Base-by-base conservation (phyloP, 2,797 vertebrate species). In the Antrozous pallidus region DNA sequence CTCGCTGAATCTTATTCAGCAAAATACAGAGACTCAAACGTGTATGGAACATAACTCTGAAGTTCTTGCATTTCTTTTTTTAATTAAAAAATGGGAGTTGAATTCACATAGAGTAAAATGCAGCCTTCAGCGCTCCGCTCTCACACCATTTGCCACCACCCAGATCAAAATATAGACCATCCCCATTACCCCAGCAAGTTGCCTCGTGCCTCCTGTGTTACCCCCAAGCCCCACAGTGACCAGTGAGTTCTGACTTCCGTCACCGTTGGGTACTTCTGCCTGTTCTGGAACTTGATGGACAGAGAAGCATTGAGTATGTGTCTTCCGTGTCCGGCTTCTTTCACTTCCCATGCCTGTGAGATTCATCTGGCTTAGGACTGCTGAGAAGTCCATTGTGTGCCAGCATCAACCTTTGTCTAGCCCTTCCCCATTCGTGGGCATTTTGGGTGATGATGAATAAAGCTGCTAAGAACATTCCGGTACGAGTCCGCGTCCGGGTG, bases 361-460 rank as follows among this genome's bases (percentile, higher is more conserved):
- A 13, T 8, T 31, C 56, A 56, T 8, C 82, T 1, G 1, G 4
- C 13, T 13, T 12, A 2, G 1, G 20, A 3, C 2, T 3, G 54
- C 67, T n/a, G 80, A 90, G 45, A 6, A 0, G 42, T 70, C 42
- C 63, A 1, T 0, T 0, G 9, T 22, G 0, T 1, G 33, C 6
- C 0, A 0, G 2, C 1, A 8, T 26, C 20, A 0, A 77, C 58
- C 40, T 77, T 31, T 8, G 0, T 26, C 4, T 1, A 8, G 36
- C 22, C 47, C 6, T 4, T 40, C 31, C 63, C 65, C 65, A 0
- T 13, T 13, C 65, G 4, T 12, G 56, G 12, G 18, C 20, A 36
- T 61, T 13, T 51, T n/a, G 2, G n/a, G 33, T 7, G 0, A 5
- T 0, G 31, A 56, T 1, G 24, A 63, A 49, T 3, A n/a, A 40